Base-by-base conservation (phyloP, 1,140 invertebrate species). In the Aphaenogaster rudis region DNA sequence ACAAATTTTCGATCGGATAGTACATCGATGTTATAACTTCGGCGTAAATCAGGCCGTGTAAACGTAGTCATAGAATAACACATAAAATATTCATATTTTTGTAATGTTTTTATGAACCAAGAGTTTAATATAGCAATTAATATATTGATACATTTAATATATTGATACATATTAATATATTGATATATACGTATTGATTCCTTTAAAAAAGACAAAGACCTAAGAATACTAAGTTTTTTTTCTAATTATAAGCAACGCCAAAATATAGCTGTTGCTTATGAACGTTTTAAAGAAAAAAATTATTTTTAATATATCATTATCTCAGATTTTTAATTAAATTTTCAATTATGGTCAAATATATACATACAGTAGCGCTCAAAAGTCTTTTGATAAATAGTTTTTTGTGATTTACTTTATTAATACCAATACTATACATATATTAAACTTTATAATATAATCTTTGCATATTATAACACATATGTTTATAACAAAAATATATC, bases 61-160 rank as follows among this genome's bases (percentile, higher is more conserved):
- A 28, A 28, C 21, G 21, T 28, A 28, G 21, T 28, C 21, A 28
- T 28, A 28, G 21, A 28, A 28, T 28, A 0, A 28, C 9, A 59
- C 36, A 4, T 59, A 42, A n/a, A 77, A 77, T 42, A 76, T 45
- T 61, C 28, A 61, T 77, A 61, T 61, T 61, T 57, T 13, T 42
- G 17, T 28, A 59, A 77, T 6, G 36, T 39, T 39, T 28, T n/a
- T n/a, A 13, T 1, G 13, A 21, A 13, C 3, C 28, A 28, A 21
- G 3, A 15, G 7, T 76, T 57, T 28, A 42, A 21, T 36, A 74
- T 74, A 64, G 21, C n/a, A 1, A 33, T 63, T 52, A 50, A 28
- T 33, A 2, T 5, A 52, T 52, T 28, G 39, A 33, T 50, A 71
- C 21, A 21, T 21, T 0, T 21, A 21, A 21, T 21, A 21, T 21